Evolutionary conservation across 2,113 vertebrate species (phyloP).

Genomic region (Myrmophylax atrothorax): DNA sequence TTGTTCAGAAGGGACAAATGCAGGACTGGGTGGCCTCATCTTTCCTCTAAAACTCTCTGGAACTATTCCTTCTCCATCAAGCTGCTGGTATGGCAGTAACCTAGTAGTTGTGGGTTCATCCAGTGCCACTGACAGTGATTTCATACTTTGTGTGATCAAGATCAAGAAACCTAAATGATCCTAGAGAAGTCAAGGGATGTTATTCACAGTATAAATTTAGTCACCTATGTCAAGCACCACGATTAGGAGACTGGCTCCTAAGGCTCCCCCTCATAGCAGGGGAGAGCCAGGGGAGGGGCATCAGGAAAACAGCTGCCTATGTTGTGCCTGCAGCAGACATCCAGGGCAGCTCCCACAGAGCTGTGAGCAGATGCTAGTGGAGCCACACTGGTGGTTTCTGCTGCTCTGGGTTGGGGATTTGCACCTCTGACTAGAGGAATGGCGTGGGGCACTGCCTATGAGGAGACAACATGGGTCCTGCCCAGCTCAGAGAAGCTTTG

Average conservation of each 20-base stretch:
- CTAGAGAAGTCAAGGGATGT: not conserved
- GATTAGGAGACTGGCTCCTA: not conserved
- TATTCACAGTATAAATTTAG: not conserved
- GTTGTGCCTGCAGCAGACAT: not conserved
- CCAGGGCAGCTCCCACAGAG: not conserved
- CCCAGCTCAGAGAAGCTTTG: not conserved
- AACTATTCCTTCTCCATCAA: not conserved
- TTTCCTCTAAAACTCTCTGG: not conserved
- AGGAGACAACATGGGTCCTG: not conserved
- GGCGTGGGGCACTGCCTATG: accelerated
- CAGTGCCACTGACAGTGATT: not conserved
- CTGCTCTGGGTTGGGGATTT: not conserved
- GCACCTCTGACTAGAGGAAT: not conserved
- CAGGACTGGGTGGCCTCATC: not conserved
- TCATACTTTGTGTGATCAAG: slow-evolving; percentile 31
- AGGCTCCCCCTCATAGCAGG: not conserved
- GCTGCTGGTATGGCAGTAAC: not conserved
- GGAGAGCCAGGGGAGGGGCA: not conserved
- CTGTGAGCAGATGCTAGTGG: not conserved
- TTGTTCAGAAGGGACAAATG: not conserved
- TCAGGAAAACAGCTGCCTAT: not conserved
- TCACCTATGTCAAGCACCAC: not conserved
- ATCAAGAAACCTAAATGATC: slow-evolving; percentile 23
- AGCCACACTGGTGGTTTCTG: not conserved
- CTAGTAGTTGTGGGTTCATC: not conserved